These are phyloP conservation scores for Bos taurus DNA, from an alignment of 2,113 vertebrate species.

Conservation along the genomic window DNA sequence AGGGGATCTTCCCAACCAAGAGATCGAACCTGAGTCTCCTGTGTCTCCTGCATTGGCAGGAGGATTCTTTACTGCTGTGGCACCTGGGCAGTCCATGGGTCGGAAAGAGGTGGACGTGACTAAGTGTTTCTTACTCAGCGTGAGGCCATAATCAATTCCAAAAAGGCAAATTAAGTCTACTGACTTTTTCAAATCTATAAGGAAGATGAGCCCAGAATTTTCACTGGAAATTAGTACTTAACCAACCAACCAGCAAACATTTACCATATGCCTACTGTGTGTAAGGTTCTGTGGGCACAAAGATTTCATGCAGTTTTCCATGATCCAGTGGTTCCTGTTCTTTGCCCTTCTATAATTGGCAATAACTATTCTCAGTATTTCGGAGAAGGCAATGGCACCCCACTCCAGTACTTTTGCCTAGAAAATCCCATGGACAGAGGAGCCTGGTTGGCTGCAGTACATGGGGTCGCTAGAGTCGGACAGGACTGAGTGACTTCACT, in stretches of 20 bases:
- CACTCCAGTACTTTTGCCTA: too few relatives aligned
- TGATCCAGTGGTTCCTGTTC: neutral
- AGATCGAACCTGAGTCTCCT: neutral
- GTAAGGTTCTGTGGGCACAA: neutral
- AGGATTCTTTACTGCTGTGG: neutral
- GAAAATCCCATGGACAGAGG: too few relatives aligned
- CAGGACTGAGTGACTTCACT: too few relatives aligned
- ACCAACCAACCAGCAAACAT: neutral
- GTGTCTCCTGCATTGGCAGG: neutral
- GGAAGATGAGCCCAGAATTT: neutral
- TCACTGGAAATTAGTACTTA: neutral
- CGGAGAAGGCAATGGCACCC: too few relatives aligned
- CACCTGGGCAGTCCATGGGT: neutral
- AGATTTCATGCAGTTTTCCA: neutral
- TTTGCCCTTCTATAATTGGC: neutral
- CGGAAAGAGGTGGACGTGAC: neutral
- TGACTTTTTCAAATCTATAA: neutral
- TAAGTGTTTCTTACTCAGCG: neutral
- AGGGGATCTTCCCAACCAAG: neutral
- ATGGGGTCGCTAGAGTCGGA: too few relatives aligned
- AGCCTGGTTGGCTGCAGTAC: too few relatives aligned
- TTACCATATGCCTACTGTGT: fast-evolving
- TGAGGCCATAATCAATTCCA: neutral
- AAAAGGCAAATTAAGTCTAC: neutral
- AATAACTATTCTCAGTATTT: neutral